phyloP scores from a whole-genome alignment of 2,888 invertebrate genomes.

The Philaethria dido region DNA sequence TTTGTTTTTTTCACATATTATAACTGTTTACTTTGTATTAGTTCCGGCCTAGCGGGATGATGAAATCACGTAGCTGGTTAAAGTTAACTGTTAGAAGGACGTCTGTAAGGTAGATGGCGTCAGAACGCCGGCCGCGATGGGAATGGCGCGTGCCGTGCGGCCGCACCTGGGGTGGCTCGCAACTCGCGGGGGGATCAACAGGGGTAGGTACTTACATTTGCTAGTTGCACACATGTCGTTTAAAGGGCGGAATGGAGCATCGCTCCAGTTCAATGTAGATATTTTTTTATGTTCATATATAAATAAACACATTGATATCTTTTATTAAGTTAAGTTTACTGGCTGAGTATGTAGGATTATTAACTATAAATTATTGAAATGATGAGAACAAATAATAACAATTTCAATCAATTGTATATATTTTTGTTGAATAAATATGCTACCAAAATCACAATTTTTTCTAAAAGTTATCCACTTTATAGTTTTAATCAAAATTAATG shows the following conservation, averaged over 20 bases:
- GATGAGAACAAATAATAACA: background rate
- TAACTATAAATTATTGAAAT: background rate
- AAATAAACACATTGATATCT: constrained; percentile 1
- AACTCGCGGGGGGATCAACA: constrained; percentile 78
- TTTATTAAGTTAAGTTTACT: background rate
- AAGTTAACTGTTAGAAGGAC: constrained; percentile 55
- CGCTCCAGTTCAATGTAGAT: constrained; percentile 52
- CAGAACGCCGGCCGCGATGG: constrained; percentile 76
- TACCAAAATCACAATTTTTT: too few species aligned
- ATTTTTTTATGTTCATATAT: constrained; percentile 22
- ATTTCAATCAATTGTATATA: too few species aligned
- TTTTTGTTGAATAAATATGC: too few species aligned
- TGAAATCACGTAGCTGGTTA: constrained; percentile 58
- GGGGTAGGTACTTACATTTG: constrained; percentile 83
- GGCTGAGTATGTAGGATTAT: background rate
- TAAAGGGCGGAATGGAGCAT: constrained; percentile 75
- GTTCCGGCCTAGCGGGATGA: constrained; percentile 54
- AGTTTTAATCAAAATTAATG: constrained; percentile 37
- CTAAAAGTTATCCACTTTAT: background rate
- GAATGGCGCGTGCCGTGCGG: constrained; percentile 82
- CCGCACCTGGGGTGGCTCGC: constrained; percentile 76
- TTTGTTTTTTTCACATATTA: constrained; percentile 71
- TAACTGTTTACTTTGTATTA: constrained; percentile 61
- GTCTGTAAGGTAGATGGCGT: constrained; percentile 65
- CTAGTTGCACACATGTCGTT: constrained; percentile 83